Evolutionary conservation across 1,140 invertebrate species (phyloP), one percentile per base, ranked within the genome.

Genomic region (Drosophila albomicans): DNA sequence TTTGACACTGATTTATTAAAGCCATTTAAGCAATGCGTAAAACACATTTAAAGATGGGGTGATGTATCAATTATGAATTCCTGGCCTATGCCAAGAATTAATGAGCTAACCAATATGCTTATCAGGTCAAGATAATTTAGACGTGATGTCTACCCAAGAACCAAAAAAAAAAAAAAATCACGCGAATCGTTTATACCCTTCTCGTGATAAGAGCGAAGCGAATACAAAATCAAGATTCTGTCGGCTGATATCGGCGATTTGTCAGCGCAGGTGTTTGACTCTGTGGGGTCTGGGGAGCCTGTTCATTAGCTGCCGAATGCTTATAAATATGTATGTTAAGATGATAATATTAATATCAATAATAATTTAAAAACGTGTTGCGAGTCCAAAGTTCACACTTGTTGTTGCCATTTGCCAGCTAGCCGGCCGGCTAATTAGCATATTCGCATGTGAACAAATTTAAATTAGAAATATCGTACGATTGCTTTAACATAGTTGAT

Each of bases 401-500:
- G 63, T 81, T 64, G 72, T 38, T 73, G 63, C n/a, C 46, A 49
- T 35, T 78, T 65, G 79, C 82, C 81, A 82, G 78, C 82, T 82
- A 82, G 74, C 78, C 63, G 65, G 71, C 64, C 61, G n/a, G 51
- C 30, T 35, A 58, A 75, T 85, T 75, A 81, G 41, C 41, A n/a
- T 43, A 43, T 43, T 11, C 65, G 32, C 46, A 54, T 76, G 68
- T 66, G 68, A 72, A 41, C 54, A 45, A 28, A 52, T 52, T 16
- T 41, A 10, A 11, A 75, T 86, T 75, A 81, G 30, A 35, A 35
- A 6, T 54, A 54, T 54, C 51, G 8, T 41, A 41, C 54, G 35
- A 57, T 57, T 10, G 35, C 38, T 57, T 10, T 2, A n/a, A n/a
- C n/a, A n/a, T n/a, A n/a, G 1, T 57, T n/a, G 10, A 43, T 57